A percentile compares a stretch with the other conserved stretches of the same genome.
Conservation (phyloP, 2,888 invertebrate species). For the Ferrisia virgata region DNA sequence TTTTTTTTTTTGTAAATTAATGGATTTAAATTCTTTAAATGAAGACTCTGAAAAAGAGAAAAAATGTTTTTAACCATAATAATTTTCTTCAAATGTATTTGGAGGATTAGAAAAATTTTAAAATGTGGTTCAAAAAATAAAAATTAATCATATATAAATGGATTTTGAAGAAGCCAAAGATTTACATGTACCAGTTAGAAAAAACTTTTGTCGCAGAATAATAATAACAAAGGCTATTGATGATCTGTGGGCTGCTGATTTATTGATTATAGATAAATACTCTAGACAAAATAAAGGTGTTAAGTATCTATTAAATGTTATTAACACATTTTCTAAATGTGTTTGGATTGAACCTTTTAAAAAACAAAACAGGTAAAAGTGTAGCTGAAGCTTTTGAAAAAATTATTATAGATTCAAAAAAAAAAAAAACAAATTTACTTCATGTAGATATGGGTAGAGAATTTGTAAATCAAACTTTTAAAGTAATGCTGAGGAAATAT, state of each 20-base stretch:
- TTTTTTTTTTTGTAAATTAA: too few species aligned
- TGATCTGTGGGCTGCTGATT: constrained; percentile 45
- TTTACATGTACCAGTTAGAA: too few species aligned
- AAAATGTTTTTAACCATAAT: too few species aligned
- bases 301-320: constrained; percentile 45
- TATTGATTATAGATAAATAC: constrained; percentile 42
- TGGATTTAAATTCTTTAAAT: too few species aligned
- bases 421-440: neutral
- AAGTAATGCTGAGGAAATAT: constrained; percentile 21
- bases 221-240: constrained; percentile 41
- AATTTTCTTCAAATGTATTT: too few species aligned
- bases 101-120: too few species aligned
- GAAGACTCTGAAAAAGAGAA: too few species aligned
- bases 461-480: neutral
- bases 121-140: too few species aligned
- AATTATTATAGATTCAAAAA: neutral
- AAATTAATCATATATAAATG: too few species aligned
- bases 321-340: constrained; percentile 38
- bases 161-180: too few species aligned
- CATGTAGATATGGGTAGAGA: constrained; percentile 32
- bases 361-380: constrained; percentile 38
- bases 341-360: constrained; percentile 42
- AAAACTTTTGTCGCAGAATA: too few species aligned
- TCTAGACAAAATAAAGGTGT: constrained; percentile 45
- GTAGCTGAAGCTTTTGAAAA: neutral